Evolutionary conservation across 2,113 vertebrate species (phyloP).

Genomic region (Zosterops pallidus): DNA sequence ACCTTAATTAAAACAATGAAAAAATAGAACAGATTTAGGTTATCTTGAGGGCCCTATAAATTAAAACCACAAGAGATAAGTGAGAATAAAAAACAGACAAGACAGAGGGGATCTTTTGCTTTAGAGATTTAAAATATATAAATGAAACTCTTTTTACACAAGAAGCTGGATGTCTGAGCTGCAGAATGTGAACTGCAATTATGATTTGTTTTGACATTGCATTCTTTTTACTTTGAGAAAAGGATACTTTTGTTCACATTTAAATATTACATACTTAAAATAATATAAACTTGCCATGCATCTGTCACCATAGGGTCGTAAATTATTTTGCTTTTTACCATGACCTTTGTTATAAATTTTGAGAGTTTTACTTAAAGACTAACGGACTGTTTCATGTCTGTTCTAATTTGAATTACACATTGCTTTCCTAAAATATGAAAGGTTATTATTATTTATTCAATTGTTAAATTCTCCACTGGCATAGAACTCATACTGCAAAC

Average conservation of each 20-base stretch:
- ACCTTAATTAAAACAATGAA: constrained; percentile 1
- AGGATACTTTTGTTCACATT: background rate
- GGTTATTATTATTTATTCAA: background rate
- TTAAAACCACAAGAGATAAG: background rate
- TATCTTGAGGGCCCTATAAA: background rate
- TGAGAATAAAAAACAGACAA: background rate
- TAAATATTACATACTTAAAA: background rate
- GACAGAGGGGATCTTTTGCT: background rate
- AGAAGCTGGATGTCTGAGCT: background rate
- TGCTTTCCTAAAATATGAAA: background rate
- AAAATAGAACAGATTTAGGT: background rate
- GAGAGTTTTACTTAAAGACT: background rate
- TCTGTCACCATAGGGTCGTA: background rate
- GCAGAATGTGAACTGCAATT: background rate
- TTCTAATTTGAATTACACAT: background rate
- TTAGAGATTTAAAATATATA: background rate
- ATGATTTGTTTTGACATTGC: background rate
- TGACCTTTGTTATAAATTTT: background rate
- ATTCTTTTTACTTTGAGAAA: background rate
- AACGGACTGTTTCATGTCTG: background rate
- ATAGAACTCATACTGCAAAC: background rate
- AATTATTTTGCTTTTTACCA: background rate
- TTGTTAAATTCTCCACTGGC: background rate
- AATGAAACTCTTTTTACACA: background rate
- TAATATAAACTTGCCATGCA: background rate